These are phyloP conservation scores for Anthoptus insignis DNA, from an alignment of 2,888 invertebrate genomes.

Conservation along the genomic window DNA sequence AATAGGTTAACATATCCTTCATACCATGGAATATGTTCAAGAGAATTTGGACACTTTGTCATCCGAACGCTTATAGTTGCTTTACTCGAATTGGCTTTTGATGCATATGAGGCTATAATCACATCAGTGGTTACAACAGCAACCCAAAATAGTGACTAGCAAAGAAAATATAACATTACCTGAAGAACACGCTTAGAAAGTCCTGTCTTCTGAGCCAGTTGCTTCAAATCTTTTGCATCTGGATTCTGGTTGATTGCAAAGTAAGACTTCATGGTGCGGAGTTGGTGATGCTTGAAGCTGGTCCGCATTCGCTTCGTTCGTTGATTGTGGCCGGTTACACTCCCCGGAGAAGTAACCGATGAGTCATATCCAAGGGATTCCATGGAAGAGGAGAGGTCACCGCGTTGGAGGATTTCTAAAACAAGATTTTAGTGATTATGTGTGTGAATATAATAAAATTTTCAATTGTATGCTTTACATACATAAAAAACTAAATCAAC, in stretches of 20 bases:
- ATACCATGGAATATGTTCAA: no score
- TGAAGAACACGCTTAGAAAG: constrained; percentile 99
- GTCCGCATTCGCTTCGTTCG: constrained; percentile 99
- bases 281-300: constrained; percentile 99
- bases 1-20: no score
- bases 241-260: constrained; percentile 99
- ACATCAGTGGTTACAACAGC: no score
- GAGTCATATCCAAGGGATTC: constrained; percentile 92
- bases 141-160: no score
- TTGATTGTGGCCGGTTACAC: constrained; percentile 87
- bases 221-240: constrained; percentile 99
- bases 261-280: constrained; percentile 99
- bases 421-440: constrained; percentile 54
- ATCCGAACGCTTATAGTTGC: no score
- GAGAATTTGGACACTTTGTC: no score
- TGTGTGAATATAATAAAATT: no score
- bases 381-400: constrained; percentile 92
- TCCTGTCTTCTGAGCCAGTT: constrained; percentile 99
- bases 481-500: no score
- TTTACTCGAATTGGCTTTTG: no score
- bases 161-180: constrained; percentile 83
- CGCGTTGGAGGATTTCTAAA: constrained; percentile 91
- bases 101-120: no score
- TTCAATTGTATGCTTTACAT: no score
- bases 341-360: constrained; percentile 90